Base-by-base conservation (phyloP, 2,113 vertebrate species). In the Lynx canadensis region DNA sequence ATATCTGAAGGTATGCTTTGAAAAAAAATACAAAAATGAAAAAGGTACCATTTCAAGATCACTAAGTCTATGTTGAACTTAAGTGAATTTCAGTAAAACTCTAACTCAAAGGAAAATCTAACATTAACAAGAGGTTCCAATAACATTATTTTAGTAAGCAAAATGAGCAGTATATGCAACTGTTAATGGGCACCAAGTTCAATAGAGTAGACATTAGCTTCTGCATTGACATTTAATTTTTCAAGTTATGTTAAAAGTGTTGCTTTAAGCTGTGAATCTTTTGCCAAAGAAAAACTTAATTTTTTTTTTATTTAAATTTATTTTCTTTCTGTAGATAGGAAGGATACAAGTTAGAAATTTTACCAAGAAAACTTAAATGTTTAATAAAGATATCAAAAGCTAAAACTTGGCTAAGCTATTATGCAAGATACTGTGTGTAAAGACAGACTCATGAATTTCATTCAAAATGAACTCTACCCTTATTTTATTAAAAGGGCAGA, bases 401-500 rank as follows among this genome's bases (percentile, higher is more conserved):
- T 83, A 96, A 91, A 96, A 98, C 95, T 97, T 97, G 97, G 96
- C 94, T 98, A 97, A 84, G 95, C 82, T 97, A 89, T 98, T 98
- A 98, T 98, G 98, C 98, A 99, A 98, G 96, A 97, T 97, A 90
- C 93, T 97, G 97, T 94, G 96, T 97, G 98, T 96, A 92, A 97
- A 98, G 93, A 97, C 96, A 97, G 97, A 97, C 95, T 98, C 92
- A 98, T 98, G 25, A 98, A 98, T 98, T 97, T 98, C 98, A 98
- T 98, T 98, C 98, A 96, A 96, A 98, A 98, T 97, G 87, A 98
- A 98, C 97, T 98, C 96, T 98, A 98, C 98, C 98, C 98, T 93
- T 96, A 94, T 97, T 99, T 99, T 99, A 99, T 99, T 99, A 98
- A 99, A 99, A 99, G 98, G 98, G 98, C 98, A 98, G 98, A 57